These are phyloP conservation scores for Stenopsyche tienmushanensis DNA, from an alignment of 1,140 invertebrate species.

Conservation along the genomic window DNA sequence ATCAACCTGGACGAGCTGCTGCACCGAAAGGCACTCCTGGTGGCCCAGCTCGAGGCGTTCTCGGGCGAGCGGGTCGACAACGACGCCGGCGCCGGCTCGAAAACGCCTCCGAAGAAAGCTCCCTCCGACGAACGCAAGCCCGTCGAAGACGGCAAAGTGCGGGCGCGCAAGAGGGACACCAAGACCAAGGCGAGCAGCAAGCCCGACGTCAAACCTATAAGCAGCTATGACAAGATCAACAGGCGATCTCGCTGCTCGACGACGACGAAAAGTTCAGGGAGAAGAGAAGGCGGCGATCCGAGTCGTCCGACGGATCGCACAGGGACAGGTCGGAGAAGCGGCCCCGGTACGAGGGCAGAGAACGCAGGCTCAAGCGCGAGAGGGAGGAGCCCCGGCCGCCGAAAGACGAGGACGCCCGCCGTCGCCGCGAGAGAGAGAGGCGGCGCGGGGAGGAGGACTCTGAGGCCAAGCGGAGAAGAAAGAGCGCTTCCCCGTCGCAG, in stretches of 20 bases:
- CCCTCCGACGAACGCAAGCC: slow-evolving; percentile 27
- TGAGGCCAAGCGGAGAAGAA: slow-evolving; percentile 42
- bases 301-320: not conserved
- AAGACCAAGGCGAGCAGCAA: not conserved
- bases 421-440: slow-evolving; percentile 45
- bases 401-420: slow-evolving; percentile 46
- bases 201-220: not conserved
- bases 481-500: slow-evolving; percentile 39
- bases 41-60: slow-evolving; percentile 62
- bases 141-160: slow-evolving; percentile 35
- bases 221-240: slow-evolving; percentile 18
- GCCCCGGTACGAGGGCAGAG: no score
- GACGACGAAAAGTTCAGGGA: slow-evolving; percentile 17
- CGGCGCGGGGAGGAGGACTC: slow-evolving; percentile 37
- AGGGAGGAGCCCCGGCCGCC: slow-evolving; percentile 49
- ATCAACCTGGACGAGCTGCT: slow-evolving; percentile 85
- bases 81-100: slow-evolving; percentile 36
- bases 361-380: slow-evolving; percentile 34
- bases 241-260: slow-evolving; percentile 9
- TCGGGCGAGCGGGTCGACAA: slow-evolving; percentile 53
- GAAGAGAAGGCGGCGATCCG: slow-evolving; percentile 1
- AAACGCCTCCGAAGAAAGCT: slow-evolving; percentile 25
- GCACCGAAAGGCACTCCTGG: slow-evolving; percentile 80
- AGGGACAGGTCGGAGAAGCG: slow-evolving; percentile 22
- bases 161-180: not conserved